A percentile compares a stretch with the other conserved stretches of the same genome.
phyloP scores from a whole-genome alignment of 2,113 vertebrate genomes.

The Odocoileus virginianus region DNA sequence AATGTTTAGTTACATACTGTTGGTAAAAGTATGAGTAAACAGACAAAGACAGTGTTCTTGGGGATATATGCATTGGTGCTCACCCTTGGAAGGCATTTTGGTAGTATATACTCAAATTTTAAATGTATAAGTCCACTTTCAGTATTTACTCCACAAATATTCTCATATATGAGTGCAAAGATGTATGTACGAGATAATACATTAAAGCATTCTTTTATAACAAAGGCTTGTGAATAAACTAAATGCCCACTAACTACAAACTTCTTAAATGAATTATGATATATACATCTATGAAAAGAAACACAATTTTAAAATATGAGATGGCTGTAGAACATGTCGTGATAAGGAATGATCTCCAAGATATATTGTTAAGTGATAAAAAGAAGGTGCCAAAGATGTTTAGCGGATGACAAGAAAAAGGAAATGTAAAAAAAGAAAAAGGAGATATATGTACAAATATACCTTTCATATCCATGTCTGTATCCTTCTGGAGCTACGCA shows the following conservation, averaged over 20 bases:
- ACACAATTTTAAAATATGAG: background rate
- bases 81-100: background rate
- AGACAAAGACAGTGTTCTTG: too few species aligned
- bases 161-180: background rate
- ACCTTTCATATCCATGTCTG: background rate
- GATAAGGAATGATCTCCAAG: background rate
- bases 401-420: background rate
- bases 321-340: background rate
- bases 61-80: background rate
- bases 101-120: background rate
- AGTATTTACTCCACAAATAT: background rate
- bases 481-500: background rate
- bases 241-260: background rate
- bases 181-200: background rate
- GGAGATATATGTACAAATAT: background rate
- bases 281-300: background rate
- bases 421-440: background rate
- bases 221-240: background rate
- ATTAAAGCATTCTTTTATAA: background rate
- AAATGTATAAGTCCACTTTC: background rate
- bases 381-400: background rate
- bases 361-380: background rate
- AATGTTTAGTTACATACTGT: background rate
- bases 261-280: background rate
- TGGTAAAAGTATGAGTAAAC: background rate